Evolutionary conservation across 1,140 invertebrate species (phyloP), one percentile per base, ranked within the genome.

Genomic region (Leguminivora glycinivorella): DNA sequence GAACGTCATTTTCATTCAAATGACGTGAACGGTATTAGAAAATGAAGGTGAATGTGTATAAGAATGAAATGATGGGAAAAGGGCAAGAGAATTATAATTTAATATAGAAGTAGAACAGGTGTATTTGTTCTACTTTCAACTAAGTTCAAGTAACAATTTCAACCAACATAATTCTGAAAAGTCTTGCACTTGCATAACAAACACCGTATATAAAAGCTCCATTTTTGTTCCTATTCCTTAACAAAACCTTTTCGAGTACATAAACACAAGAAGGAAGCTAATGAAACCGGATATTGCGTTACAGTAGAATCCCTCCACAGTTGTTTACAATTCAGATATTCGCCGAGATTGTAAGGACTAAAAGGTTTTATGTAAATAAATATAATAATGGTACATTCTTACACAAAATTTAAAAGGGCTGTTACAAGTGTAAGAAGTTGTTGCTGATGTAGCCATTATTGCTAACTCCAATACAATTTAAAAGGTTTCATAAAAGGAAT

Each of bases 261-360:
- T 29, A 63, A 63, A 63, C 25, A 63, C 14, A 58, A 26, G 10
- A 29, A 63, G 25, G 26, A 26, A 29, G 4, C 26, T 31, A 29
- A 60, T 60, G 56, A 60, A 60, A 31, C 25, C 58, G 58, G 26
- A 63, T 63, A 29, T 29, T 63, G 4, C 58, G 26, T 63, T 29
- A 25, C 25, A 29, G 24, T 14, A 31, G 24, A 60, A 60, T 47
- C 56, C 56, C 56, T 60, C 56, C 24, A 7, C 3, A 4, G 25
- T 29, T 63, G 26, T 63, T 63, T 63, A 63, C 58, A 63, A 17
- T 58, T 58, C 22, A 58, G 22, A 58, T 26, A 58, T n/a, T 1
- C 26, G 24, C 25, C 14, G n/a, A 22, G 43, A 31, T 63, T 63
- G 58, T 4, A 29, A 31, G 25, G 56, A 22, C 14, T 63, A n/a